These are phyloP conservation scores for Myopa testacea DNA, from an alignment of 2,888 invertebrate species.

Conservation along the genomic window DNA sequence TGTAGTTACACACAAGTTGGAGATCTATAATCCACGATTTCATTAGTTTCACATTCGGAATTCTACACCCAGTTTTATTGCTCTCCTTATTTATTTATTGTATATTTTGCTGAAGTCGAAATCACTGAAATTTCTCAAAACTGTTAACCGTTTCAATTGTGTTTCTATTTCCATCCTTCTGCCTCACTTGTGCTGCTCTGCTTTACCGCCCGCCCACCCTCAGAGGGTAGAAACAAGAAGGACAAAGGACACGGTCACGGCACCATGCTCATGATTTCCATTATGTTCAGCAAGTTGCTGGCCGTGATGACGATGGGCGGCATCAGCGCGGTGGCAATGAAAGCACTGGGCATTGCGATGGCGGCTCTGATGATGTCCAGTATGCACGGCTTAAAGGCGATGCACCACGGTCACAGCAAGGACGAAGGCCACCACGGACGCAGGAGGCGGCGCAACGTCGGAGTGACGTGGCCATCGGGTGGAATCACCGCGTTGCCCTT, in stretches of 20 bases:
- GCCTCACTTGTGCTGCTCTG: too few species aligned
- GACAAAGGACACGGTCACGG: slow-evolving; percentile 71
- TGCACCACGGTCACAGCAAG: slow-evolving; percentile 73
- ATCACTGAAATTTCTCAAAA: too few species aligned
- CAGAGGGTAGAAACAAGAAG: slow-evolving; percentile 73
- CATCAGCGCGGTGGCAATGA: slow-evolving; percentile 81
- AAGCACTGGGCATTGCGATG: slow-evolving; percentile 78
- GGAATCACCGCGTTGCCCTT: neutral
- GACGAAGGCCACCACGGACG: slow-evolving; percentile 66
- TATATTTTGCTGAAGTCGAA: too few species aligned
- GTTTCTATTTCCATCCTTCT: too few species aligned
- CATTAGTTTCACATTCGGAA: too few species aligned
- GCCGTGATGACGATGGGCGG: slow-evolving; percentile 82
- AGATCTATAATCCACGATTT: too few species aligned
- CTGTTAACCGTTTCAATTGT: too few species aligned
- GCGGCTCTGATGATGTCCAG: slow-evolving; percentile 80
- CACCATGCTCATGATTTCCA: slow-evolving; percentile 72
- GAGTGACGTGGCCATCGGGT: neutral
- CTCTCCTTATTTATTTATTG: too few species aligned
- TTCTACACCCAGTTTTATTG: too few species aligned
- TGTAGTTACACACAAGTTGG: neutral
- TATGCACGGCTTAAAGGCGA: slow-evolving; percentile 80
- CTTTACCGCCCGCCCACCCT: neutral
- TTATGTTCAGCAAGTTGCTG: slow-evolving; percentile 83
- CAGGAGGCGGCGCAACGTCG: slow-evolving; percentile 17